Percentiles rank a stretch among this genome's conserved stretches.
These are phyloP conservation scores for Cyanocitta stelleri DNA, from an alignment of 2,113 vertebrate species.

Conservation along the genomic window DNA sequence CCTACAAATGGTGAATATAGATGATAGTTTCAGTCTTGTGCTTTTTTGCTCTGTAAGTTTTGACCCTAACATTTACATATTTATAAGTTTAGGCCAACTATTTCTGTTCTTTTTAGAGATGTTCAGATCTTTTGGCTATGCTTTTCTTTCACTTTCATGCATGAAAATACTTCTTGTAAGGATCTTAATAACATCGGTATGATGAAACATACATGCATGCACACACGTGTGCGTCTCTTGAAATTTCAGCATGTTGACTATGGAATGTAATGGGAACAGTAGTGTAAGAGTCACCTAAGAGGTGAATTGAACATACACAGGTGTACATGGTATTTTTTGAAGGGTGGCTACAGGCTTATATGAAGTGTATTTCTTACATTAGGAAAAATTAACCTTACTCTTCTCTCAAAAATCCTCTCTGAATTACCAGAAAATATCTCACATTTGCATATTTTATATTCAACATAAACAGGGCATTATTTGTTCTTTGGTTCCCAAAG, in stretches of 20 bases:
- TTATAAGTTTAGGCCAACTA: background rate
- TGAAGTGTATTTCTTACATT: background rate
- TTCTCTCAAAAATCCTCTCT: background rate
- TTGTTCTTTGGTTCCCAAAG: background rate
- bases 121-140: background rate
- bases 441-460: background rate
- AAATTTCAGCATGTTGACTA: background rate
- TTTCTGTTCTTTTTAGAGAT: background rate
- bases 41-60: background rate
- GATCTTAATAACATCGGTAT: background rate
- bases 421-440: background rate
- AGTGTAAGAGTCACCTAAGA: background rate
- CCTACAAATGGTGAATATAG: background rate
- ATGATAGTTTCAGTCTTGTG: background rate
- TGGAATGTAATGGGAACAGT: background rate
- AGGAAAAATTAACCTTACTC: background rate
- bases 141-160: background rate
- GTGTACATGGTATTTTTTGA: background rate
- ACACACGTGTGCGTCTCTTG: fast-evolving
- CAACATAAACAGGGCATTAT: background rate
- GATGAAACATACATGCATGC: background rate
- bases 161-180: background rate
- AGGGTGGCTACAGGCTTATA: fast-evolving
- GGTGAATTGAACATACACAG: background rate
- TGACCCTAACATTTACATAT: background rate